phyloP scores from a whole-genome alignment of 1,140 invertebrate species.

The Eriocheir sinensis region DNA sequence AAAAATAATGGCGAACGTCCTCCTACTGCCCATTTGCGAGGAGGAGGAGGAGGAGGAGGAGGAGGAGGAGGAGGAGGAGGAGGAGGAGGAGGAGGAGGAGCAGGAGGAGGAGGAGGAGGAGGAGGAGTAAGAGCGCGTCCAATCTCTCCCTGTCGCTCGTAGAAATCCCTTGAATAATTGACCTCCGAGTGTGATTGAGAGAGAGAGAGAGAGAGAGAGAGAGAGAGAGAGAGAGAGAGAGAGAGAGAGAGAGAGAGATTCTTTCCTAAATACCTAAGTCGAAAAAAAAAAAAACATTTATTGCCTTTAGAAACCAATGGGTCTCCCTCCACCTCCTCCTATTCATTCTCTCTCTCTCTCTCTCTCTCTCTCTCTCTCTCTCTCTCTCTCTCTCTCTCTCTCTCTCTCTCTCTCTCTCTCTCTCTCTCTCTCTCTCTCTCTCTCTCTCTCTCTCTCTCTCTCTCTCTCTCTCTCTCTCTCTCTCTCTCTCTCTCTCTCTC shows the following conservation, averaged over 20 bases:
- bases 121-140: not conserved
- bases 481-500: not conserved
- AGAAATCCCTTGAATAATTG: conserved; percentile 17
- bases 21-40: not conserved
- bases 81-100: too few relatives aligned
- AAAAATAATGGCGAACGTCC: not conserved
- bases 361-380: not conserved
- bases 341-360: not conserved
- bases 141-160: not conserved
- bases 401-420: not conserved
- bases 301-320: not conserved
- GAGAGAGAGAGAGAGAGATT: not conserved
- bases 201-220: too few relatives aligned
- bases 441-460: not conserved
- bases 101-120: conserved; percentile 6
- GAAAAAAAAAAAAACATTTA: not conserved
- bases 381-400: not conserved
- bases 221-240: too few relatives aligned
- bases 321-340: not conserved
- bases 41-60: not conserved
- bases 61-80: too few relatives aligned
- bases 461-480: too few relatives aligned
- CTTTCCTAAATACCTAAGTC: not conserved
- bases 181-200: not conserved
- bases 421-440: not conserved